Evolutionary conservation across 2,113 vertebrate species (phyloP).

Genomic region (Stegostoma tigrinum): DNA sequence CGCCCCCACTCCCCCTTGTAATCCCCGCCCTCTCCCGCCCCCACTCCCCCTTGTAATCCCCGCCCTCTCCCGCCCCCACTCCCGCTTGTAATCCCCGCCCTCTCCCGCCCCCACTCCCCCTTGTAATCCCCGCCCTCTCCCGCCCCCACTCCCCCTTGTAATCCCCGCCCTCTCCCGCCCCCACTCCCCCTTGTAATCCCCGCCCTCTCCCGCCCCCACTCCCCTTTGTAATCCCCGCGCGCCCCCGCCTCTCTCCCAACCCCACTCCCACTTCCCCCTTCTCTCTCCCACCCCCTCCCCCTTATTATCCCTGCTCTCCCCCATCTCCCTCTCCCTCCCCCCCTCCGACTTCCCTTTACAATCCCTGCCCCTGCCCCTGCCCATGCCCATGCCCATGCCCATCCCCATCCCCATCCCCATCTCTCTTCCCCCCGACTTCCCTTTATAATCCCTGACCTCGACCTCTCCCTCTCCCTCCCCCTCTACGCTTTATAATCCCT

Average conservation of each 20-base stretch:
- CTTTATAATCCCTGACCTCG: neutral
- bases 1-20: neutral
- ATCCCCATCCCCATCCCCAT: neutral
- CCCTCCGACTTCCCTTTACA: neutral
- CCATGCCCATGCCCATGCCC: too few relatives aligned
- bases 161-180: too few relatives aligned
- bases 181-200: too few relatives aligned
- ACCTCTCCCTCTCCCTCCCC: neutral
- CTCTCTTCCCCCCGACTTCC: neutral
- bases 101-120: neutral
- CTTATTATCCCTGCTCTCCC: too few relatives aligned
- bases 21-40: too few relatives aligned
- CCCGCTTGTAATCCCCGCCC: too few relatives aligned
- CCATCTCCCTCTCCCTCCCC: neutral
- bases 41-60: too few relatives aligned
- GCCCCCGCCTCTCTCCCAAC: too few relatives aligned
- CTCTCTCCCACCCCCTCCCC: too few relatives aligned
- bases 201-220: too few relatives aligned
- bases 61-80: fast-evolving
- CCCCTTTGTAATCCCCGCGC: neutral
- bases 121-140: neutral
- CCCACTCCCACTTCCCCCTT: neutral
- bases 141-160: neutral
- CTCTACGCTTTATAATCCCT: too few relatives aligned
- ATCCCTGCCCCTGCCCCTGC: fast-evolving